Evolutionary conservation across 2,888 invertebrate genomes (phyloP), one percentile per base, ranked within the genome.

Genomic region (Drosophila mayaguana): DNA sequence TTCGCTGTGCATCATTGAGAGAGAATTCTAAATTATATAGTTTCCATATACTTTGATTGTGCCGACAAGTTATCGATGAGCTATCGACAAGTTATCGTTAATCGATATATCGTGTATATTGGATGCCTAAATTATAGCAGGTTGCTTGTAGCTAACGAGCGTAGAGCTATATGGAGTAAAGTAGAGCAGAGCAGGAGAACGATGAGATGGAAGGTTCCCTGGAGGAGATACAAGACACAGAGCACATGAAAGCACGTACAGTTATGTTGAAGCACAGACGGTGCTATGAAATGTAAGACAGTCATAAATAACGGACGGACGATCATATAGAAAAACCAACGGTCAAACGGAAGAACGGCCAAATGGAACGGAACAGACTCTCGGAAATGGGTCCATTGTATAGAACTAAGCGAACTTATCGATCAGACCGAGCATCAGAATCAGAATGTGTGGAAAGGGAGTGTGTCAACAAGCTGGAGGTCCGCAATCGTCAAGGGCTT

Each of bases 71-170:
- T 22, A 22, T 45, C 45, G 45, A 45, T 16, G 22, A 7, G 14
- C 14, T 22, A 18, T 45, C n/a, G 46, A 46, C 16, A 16, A 25
- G 8, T 25, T 25, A 25, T 46, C 46, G 46, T 25, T 9, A 46
- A 16, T 1, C 8, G 16, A 25, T 25, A 20, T 25, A 42, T 6
- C 1, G 42, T 9, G 5, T 45, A 8, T 0, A 11, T 5, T 18
- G 2, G 0, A 11, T 8, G 22, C 1, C 16, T 2, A n/a, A n/a
- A 2, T 25, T 9, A 48, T 28, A 28, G 25, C 5, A 16, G 8
- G 6, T 4, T 0, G 3, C 22, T 2, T 22, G 7, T 0, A 4
- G 16, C 2, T n/a, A 28, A 6, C 11, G 2, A 7, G n/a, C 2
- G 46, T 46, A 36, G 6, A 6, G 36, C 36, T 36, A 36, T 2